Evolutionary conservation across 1,140 invertebrate genomes (phyloP).

Genomic region (Drosophila funebris): DNA sequence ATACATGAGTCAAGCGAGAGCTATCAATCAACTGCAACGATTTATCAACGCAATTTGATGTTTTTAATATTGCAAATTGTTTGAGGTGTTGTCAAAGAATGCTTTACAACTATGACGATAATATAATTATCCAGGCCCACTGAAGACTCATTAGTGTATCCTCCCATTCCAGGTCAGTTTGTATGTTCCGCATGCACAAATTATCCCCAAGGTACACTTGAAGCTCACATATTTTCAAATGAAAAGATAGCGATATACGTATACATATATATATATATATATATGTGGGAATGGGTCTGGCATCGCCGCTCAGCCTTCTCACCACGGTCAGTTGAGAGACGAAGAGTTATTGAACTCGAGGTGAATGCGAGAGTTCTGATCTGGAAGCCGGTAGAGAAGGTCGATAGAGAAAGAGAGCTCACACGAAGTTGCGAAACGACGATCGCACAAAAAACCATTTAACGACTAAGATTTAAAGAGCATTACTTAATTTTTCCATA

Average conservation of each 20-base stretch:
- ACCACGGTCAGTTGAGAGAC: too few relatives aligned
- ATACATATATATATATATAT: neutral
- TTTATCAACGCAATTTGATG: constrained; percentile 60
- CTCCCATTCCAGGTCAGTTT: constrained; percentile 26
- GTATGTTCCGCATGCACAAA: constrained; percentile 48
- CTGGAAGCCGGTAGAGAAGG: too few relatives aligned
- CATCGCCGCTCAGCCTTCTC: too few relatives aligned
- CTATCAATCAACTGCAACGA: constrained; percentile 51
- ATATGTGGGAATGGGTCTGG: too few relatives aligned
- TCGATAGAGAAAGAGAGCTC: too few relatives aligned
- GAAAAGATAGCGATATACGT: constrained; percentile 19
- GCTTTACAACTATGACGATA: constrained; percentile 4
- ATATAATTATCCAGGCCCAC: constrained; percentile 20
- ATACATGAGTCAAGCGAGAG: neutral
- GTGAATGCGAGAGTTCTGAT: too few relatives aligned
- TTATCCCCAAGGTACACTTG: constrained; percentile 61
- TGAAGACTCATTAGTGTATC: constrained; percentile 56
- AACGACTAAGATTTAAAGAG: too few relatives aligned
- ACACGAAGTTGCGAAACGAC: too few relatives aligned
- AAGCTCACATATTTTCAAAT: constrained; percentile 33
- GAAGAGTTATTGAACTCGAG: too few relatives aligned
- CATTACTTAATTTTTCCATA: too few relatives aligned
- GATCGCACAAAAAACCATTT: too few relatives aligned
- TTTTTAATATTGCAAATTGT: constrained; percentile 63
- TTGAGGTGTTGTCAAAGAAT: constrained; percentile 28